Evolutionary conservation across 2,888 invertebrate species (phyloP), one percentile per base, ranked within the genome.

Genomic region (Platypus cylindrus): DNA sequence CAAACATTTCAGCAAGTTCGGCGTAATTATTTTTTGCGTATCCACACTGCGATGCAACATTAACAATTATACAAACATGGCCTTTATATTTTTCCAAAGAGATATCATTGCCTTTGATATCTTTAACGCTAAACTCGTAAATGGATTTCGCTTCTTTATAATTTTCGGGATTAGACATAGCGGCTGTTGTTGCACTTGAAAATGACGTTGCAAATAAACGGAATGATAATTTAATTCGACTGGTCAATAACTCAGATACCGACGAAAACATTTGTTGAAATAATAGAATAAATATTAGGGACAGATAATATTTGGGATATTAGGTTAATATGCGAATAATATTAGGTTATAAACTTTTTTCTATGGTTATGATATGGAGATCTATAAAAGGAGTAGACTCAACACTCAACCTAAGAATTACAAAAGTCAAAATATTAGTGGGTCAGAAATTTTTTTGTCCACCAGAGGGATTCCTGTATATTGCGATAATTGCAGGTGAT

Each of bases 11-110:
- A 55, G 81, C 79, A 37, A 89, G 65, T 62, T 87, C 81, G 47
- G 77, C 80, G 66, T 89, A 90, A 63, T 87, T 84, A 44, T 75
- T 75, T 36, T 76, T 71, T 1, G 89, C 86, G 34, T 82, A 69
- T 17, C 87, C 87, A 62, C 89, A 89, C 56, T 86, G 75, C 2
- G 83, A 82, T 5, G 90, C 90, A 11, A 89, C 89, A 59, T 90
- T 90, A 13, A 89, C 85, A 45, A 90, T 77, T 32, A 91, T 64
- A 45, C 78, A 74, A 29, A 86, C 85, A 61, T 86, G 77, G 33
- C 78, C 87, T 56, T 78, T 67, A 62, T 86, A 86, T 18, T 75
- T 78, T 38, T 83, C 80, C 45, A 90, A 59, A 26, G 79, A 74
- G 0, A 87, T 77, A 26, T 75, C 75, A 54, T 86, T 74, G 5